phyloP scores from a whole-genome alignment of 2,797 vertebrate genomes.

The Graptemys geographica region DNA sequence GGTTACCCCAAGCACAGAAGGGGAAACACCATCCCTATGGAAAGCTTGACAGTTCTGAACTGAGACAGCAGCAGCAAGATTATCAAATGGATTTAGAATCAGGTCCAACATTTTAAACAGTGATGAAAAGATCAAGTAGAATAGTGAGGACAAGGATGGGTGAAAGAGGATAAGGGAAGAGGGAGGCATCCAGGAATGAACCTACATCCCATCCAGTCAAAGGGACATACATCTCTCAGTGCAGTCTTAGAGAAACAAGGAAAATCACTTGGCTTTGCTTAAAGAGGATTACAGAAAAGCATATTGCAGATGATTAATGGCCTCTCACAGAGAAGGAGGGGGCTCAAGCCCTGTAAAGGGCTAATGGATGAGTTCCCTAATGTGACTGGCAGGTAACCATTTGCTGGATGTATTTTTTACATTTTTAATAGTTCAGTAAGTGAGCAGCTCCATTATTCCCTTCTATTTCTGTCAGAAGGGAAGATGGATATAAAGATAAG shows the following conservation, averaged over 20 bases:
- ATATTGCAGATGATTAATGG: neutral
- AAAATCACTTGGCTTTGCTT: neutral
- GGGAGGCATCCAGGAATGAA: neutral
- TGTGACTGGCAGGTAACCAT: neutral
- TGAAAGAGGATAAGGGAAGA: neutral
- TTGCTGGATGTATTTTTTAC: neutral
- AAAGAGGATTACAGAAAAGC: conserved; percentile 1
- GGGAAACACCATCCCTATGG: conserved; percentile 26
- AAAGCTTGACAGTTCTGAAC: neutral
- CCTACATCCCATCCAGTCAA: neutral
- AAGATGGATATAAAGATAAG: neutral
- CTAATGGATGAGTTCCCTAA: neutral
- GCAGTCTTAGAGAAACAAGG: neutral
- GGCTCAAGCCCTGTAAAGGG: neutral
- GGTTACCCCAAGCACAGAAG: conserved; percentile 32
- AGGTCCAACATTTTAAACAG: neutral
- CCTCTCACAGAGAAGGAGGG: neutral
- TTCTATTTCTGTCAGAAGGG: neutral
- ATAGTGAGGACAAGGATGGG: neutral
- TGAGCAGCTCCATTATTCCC: neutral
- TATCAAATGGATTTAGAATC: neutral
- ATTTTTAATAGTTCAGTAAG: neutral
- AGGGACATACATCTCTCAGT: neutral
- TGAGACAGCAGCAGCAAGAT: conserved; percentile 6
- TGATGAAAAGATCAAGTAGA: fast-evolving